Percentiles rank a stretch among this genome's conserved stretches.
These are phyloP conservation scores for Euura lappo DNA, from an alignment of 1,140 invertebrate species.

Conservation along the genomic window DNA sequence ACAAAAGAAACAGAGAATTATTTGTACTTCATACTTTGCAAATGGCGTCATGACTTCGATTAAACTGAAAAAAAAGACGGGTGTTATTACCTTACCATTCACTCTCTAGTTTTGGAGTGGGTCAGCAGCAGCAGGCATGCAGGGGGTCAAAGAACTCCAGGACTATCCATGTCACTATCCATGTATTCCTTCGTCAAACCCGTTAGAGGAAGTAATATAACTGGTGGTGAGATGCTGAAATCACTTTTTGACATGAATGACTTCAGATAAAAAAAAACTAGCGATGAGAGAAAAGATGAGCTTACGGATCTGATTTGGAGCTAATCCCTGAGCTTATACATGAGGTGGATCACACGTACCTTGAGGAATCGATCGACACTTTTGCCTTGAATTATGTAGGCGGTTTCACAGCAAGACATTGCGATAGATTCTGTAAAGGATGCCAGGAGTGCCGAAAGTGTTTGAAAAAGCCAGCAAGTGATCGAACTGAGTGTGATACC, in stretches of 20 bases:
- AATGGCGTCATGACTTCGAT: too few relatives aligned
- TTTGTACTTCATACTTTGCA: too few relatives aligned
- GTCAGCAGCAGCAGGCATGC: too few relatives aligned
- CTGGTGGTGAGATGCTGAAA: background rate
- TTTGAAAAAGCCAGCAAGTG: background rate
- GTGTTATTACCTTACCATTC: too few relatives aligned
- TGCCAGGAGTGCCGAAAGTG: background rate
- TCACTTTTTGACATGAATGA: background rate
- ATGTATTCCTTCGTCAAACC: background rate
- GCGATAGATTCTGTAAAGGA: background rate
- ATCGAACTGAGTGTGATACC: background rate
- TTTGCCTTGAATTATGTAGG: background rate
- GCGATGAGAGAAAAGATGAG: background rate
- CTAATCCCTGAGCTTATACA: background rate
- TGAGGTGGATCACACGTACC: background rate
- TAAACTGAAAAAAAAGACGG: too few relatives aligned
- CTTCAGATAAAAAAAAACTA: background rate
- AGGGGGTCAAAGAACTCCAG: too few relatives aligned
- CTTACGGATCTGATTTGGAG: background rate
- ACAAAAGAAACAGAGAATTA: too few relatives aligned
- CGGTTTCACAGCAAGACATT: background rate
- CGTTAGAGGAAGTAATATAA: background rate
- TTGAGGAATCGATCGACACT: background rate
- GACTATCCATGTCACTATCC: too few relatives aligned
- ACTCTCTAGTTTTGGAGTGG: too few relatives aligned